Evolutionary conservation across 1,140 invertebrate genomes (phyloP).

Genomic region (Heterodera carotae): DNA sequence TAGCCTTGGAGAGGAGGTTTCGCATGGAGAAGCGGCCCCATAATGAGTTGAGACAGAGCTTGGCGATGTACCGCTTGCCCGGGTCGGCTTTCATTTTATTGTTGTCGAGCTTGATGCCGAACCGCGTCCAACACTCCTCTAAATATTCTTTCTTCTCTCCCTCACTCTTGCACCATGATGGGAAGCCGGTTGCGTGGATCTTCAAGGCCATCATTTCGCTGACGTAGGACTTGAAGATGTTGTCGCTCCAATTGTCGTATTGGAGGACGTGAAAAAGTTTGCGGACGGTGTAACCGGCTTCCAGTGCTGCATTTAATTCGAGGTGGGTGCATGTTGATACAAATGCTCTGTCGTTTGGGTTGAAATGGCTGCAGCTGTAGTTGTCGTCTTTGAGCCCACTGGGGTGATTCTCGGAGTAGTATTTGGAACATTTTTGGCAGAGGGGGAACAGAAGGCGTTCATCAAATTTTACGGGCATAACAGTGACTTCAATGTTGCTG

Average conservation of each 20-base stretch:
- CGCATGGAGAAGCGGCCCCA: slow-evolving; percentile 11
- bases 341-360: not conserved
- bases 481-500: slow-evolving; percentile 1
- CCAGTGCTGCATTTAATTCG: not conserved
- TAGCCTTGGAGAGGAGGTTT: not conserved
- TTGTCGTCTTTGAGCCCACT: not conserved
- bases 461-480: slow-evolving; percentile 25
- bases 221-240: slow-evolving; percentile 4
- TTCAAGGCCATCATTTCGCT: slow-evolving; percentile 6
- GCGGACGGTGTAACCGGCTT: slow-evolving; percentile 6
- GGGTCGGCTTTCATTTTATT: not conserved
- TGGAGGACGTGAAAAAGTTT: slow-evolving; percentile 8
- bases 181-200: slow-evolving; percentile 16
- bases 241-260: slow-evolving; percentile 4
- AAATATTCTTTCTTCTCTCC: not conserved
- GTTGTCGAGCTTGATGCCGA: not conserved
- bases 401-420: not conserved
- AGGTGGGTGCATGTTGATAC: not conserved
- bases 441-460: slow-evolving; percentile 15
- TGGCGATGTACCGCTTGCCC: slow-evolving; percentile 10
- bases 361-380: not conserved
- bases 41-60: slow-evolving; percentile 8
- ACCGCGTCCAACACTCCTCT: not conserved
- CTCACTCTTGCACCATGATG: not conserved
- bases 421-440: slow-evolving; percentile 2